Evolutionary conservation across 2,797 vertebrate genomes (phyloP), one percentile per base, ranked within the genome.

Genomic region (Rhinatrema bivittatum): DNA sequence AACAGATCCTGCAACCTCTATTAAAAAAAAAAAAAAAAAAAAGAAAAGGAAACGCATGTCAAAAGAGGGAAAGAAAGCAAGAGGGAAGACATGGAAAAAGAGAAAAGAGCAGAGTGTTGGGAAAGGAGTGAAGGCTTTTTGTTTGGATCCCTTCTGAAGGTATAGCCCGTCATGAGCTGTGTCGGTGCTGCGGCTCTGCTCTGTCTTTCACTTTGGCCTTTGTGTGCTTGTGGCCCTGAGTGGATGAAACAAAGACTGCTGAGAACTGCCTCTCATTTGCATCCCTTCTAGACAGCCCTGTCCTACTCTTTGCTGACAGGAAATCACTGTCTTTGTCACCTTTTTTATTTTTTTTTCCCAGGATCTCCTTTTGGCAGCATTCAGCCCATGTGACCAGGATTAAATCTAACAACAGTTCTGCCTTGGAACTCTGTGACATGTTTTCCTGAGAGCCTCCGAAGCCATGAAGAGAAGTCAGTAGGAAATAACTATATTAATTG

Each of bases 271-370:
- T n/a, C 81, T 86, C 82, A 86, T 86, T 86, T 85, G 83, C 83
- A 85, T 85, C 78, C 57, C 79, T 83, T 82, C 81, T 84, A 82
- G 83, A 85, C 82, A 83, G 79, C 72, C 76, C 67, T 78, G 81
- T 78, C 74, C 50, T 81, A 72, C 72, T 83, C 78, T 76, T 74
- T 79, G 72, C 81, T 81, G 79, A 84, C 79, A 85, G 82, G 81
- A 87, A 84, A 83, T 85, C 82, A 81, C 81, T 81, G 79, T 82
- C 79, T 81, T 84, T 85, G 81, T 87, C 82, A 85, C 81, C 81
- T 87, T 83, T 79, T 76, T 76, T 79, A n/a, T n/a, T n/a, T n/a
- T n/a, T n/a, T n/a, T n/a, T n/a, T n/a, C n/a, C n/a, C 76, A 80
- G 72, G 76, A 78, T 80, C 76, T 82, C 70, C 78, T 80, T 84